These are phyloP conservation scores for Spea multiplicata DNA, from an alignment of 2,113 vertebrate species.

Conservation along the genomic window DNA sequence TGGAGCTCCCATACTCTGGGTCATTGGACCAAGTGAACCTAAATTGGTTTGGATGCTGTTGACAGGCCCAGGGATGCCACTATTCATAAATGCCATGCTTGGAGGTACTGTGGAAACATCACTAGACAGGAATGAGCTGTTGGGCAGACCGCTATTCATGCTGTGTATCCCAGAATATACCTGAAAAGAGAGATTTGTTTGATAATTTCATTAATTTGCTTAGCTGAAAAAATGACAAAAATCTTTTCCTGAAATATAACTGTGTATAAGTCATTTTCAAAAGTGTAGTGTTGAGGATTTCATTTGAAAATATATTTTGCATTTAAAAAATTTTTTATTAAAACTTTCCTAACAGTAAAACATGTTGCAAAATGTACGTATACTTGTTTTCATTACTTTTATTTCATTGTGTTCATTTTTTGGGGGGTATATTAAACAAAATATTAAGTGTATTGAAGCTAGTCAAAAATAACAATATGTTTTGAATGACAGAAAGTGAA, in stretches of 20 bases:
- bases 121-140: constrained; percentile 35
- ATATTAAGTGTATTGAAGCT: too few relatives aligned
- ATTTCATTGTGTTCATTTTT: neutral
- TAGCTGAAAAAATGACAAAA: neutral
- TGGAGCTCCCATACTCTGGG: constrained; percentile 16
- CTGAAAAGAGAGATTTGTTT: neutral
- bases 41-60: constrained; percentile 22
- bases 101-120: constrained; percentile 4
- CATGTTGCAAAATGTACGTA: too few relatives aligned
- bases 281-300: too few relatives aligned
- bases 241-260: neutral
- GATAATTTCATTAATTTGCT: neutral
- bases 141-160: constrained; percentile 29
- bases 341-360: too few relatives aligned
- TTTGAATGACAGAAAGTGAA: too few relatives aligned
- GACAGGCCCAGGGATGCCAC: neutral
- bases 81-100: constrained; percentile 35
- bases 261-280: too few relatives aligned
- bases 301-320: too few relatives aligned
- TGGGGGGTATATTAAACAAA: too few relatives aligned
- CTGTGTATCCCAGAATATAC: constrained; percentile 43
- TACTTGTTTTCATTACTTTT: neutral
- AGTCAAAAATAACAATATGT: too few relatives aligned
- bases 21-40: constrained; percentile 13
- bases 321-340: too few relatives aligned